phyloP scores from a whole-genome alignment of 2,888 invertebrate species.

The Rutpela maculata region DNA sequence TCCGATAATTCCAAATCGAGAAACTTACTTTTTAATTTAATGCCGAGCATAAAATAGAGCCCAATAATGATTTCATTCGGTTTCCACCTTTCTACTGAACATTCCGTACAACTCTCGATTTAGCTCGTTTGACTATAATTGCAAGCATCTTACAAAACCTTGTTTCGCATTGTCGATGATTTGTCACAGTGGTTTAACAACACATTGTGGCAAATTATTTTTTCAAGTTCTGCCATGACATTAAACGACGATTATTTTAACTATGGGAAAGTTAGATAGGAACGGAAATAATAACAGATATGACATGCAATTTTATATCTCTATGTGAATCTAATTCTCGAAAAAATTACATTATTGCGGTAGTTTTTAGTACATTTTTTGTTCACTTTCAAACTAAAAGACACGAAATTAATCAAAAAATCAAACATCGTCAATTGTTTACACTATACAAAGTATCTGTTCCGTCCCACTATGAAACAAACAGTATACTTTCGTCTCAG shows the following conservation, averaged over 20 bases:
- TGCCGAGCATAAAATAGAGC: background rate
- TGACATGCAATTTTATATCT: background rate
- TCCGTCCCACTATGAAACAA: too few species aligned
- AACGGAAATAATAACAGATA: slow-evolving; percentile 4
- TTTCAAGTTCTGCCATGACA: slow-evolving; percentile 1
- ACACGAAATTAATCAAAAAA: too few species aligned
- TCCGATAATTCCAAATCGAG: background rate
- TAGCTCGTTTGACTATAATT: slow-evolving; percentile 21
- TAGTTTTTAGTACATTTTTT: too few species aligned
- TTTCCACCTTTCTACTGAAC: slow-evolving; percentile 16
- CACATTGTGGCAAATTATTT: slow-evolving; percentile 13
- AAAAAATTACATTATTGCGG: too few species aligned
- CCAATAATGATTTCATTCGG: background rate
- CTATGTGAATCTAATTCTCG: too few species aligned
- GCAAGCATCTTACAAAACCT: slow-evolving; percentile 9
- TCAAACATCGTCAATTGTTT: too few species aligned
- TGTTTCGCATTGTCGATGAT: slow-evolving; percentile 3
- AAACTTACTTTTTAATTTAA: slow-evolving; percentile 22
- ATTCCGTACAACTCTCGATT: slow-evolving; percentile 7
- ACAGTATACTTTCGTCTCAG: too few species aligned
- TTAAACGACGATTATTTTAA: slow-evolving; percentile 29
- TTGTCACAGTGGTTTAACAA: slow-evolving; percentile 30
- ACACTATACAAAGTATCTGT: too few species aligned
- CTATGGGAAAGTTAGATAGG: slow-evolving; percentile 16
- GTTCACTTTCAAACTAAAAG: too few species aligned